These are phyloP conservation scores for Drosophila elegans DNA, from an alignment of 1,140 invertebrate genomes.

Conservation along the genomic window DNA sequence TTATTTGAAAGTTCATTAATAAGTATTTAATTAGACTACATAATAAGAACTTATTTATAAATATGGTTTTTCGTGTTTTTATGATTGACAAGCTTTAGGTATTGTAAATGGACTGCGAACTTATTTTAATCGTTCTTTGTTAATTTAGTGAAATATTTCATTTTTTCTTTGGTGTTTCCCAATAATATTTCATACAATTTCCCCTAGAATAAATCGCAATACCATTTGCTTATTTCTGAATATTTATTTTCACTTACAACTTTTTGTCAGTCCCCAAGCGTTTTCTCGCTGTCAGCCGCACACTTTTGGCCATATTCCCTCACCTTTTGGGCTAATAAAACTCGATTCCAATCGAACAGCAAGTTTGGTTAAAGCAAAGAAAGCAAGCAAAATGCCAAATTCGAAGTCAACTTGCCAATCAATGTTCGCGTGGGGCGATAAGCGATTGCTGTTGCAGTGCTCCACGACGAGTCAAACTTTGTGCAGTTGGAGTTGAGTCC, in stretches of 20 bases:
- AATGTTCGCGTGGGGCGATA: conserved; percentile 39
- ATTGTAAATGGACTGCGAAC: too few species aligned
- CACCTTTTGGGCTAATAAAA: conserved; percentile 24
- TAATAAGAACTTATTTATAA: too few species aligned
- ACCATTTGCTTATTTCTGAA: not conserved
- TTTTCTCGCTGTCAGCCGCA: conserved; percentile 14
- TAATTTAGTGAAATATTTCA: too few species aligned
- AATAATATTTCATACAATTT: too few species aligned
- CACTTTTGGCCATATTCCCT: conserved; percentile 7
- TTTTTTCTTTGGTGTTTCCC: too few species aligned
- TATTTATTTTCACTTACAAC: not conserved
- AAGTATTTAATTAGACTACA: too few species aligned
- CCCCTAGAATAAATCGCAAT: not conserved
- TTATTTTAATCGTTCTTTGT: too few species aligned
- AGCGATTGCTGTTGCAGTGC: conserved; percentile 46
- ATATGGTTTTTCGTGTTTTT: too few species aligned
- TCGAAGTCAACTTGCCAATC: conserved; percentile 43
- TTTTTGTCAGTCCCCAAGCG: not conserved
- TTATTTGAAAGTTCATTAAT: too few species aligned
- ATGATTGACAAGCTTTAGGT: too few species aligned
- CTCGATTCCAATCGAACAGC: conserved; percentile 8
- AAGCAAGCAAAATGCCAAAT: conserved; percentile 22
- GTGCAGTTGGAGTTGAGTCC: not conserved
- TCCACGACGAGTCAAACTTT: conserved; percentile 12
- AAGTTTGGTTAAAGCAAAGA: conserved; percentile 7